A percentile compares a stretch with the other conserved stretches of the same genome.
Conservation (phyloP, 2,888 invertebrate species). For the Ennomos erosarius region DNA sequence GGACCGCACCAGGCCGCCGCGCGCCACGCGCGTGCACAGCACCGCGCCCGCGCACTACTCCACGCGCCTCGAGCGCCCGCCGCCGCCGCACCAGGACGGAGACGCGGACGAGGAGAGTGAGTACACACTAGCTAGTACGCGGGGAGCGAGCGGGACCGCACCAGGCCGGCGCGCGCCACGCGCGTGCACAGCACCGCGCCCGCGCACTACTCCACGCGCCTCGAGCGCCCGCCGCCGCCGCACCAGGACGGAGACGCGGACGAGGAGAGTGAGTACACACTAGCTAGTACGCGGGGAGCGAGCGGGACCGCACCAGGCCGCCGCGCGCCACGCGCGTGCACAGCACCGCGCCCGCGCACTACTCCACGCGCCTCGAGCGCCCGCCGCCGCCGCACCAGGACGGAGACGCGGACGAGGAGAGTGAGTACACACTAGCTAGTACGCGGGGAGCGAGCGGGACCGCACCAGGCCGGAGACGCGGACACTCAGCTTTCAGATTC, state of each 20-base stretch:
- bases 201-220: slow-evolving; percentile 67
- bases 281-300: background rate
- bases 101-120: slow-evolving; percentile 65
- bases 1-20: slow-evolving; percentile 34
- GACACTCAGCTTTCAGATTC: no score
- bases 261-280: slow-evolving; percentile 66
- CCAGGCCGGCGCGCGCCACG: slow-evolving; percentile 38
- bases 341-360: slow-evolving; percentile 56
- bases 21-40: slow-evolving; percentile 56
- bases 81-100: slow-evolving; percentile 2
- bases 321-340: slow-evolving; percentile 51
- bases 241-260: slow-evolving; percentile 34
- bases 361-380: slow-evolving; percentile 66
- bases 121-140: slow-evolving; percentile 35
- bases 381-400: slow-evolving; percentile 11
- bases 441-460: no score
- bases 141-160: no score
- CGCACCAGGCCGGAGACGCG: no score
- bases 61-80: slow-evolving; percentile 56
- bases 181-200: slow-evolving; percentile 59
- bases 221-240: slow-evolving; percentile 38
- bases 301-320: slow-evolving; percentile 26
- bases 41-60: slow-evolving; percentile 62
- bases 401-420: slow-evolving; percentile 59
- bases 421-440: slow-evolving; percentile 51